Percentiles rank a stretch among this genome's conserved stretches.
These are phyloP conservation scores for Clitarchus hookeri DNA, from an alignment of 2,888 invertebrate species.

Conservation along the genomic window DNA sequence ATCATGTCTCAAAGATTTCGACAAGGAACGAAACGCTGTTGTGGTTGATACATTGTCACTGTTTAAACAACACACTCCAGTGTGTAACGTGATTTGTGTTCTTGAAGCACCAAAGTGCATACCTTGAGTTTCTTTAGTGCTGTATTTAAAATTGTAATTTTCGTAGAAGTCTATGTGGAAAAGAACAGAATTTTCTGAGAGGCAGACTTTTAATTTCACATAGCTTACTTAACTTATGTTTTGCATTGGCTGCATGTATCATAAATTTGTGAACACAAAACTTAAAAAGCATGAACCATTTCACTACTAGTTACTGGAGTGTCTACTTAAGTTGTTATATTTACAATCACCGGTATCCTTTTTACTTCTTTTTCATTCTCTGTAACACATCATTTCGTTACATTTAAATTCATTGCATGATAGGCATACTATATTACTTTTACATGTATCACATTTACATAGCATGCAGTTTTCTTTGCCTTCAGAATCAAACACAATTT, in stretches of 20 bases:
- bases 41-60: not conserved
- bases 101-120: conserved; percentile 46
- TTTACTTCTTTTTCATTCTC: not conserved
- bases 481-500: not conserved
- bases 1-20: conserved; percentile 22
- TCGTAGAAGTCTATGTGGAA: conserved; percentile 47
- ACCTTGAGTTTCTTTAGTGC: conserved; percentile 45
- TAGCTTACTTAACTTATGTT: not conserved
- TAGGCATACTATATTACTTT: not conserved
- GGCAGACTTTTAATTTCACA: conserved; percentile 20
- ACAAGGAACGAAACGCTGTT: conserved; percentile 15
- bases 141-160: conserved; percentile 45
- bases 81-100: conserved; percentile 46
- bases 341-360: not conserved
- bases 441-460: conserved; percentile 20
- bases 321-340: not conserved
- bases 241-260: conserved; percentile 16
- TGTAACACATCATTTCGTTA: not conserved
- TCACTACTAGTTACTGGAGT: conserved; percentile 22
- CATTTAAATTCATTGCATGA: not conserved
- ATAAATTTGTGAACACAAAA: conserved; percentile 17
- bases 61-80: conserved; percentile 39
- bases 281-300: conserved; percentile 23
- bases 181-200: conserved; percentile 17
- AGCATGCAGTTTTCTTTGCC: conserved; percentile 26